phyloP scores from a whole-genome alignment of 2,113 vertebrate species.

The Lophochroa leadbeateri region DNA sequence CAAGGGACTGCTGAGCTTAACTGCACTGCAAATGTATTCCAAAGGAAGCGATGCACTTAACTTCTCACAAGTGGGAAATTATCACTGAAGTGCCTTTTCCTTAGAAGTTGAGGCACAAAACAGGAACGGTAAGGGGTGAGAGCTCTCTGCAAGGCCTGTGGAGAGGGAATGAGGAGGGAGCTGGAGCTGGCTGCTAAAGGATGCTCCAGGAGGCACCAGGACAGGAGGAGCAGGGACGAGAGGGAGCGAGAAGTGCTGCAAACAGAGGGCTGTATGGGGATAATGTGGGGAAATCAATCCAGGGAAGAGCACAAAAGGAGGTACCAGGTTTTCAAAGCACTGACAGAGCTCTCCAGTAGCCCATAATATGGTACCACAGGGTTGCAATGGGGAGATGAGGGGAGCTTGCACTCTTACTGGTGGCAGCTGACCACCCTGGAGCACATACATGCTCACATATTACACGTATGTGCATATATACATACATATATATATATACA shows the following conservation, averaged over 20 bases:
- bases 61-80: conserved; percentile 77
- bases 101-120: conserved; percentile 46
- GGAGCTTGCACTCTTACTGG: not conserved
- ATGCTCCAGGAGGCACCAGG: not conserved
- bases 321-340: not conserved
- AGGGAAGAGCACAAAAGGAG: not conserved
- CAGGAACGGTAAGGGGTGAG: conserved; percentile 26
- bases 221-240: not conserved
- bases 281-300: accelerated
- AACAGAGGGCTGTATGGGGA: not conserved
- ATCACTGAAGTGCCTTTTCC: conserved; percentile 70
- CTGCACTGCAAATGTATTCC: conserved; percentile 70
- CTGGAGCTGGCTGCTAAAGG: not conserved
- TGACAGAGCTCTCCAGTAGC: not conserved
- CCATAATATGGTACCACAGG: not conserved
- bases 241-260: not conserved
- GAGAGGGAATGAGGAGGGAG: not conserved
- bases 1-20: conserved; percentile 71
- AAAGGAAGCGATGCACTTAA: conserved; percentile 75
- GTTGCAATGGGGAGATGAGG: not conserved
- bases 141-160: not conserved
- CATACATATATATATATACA: accelerated
- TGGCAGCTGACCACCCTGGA: not conserved
- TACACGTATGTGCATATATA: accelerated
- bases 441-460: not conserved